Evolutionary conservation across 2,888 invertebrate species (phyloP), one percentile per base, ranked within the genome.

Genomic region (Trypoxylon attenuatum): DNA sequence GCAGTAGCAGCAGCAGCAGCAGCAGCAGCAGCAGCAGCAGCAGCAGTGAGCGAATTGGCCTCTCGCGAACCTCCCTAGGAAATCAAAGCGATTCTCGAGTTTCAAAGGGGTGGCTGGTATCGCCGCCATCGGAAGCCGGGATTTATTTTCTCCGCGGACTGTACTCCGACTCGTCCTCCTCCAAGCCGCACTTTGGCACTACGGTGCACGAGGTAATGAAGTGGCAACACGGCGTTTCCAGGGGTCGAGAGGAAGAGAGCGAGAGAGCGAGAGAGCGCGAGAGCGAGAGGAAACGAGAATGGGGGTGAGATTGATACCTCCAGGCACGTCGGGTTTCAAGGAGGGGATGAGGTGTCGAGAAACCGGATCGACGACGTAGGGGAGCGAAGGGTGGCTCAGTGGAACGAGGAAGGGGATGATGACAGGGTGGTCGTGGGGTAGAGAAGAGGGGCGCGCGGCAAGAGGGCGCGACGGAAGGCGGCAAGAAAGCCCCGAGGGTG

Each of bases 261-360:
- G n/a, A n/a, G n/a, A n/a, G n/a, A n/a, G n/a, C n/a, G n/a, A n/a
- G n/a, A n/a, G n/a, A n/a, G n/a, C n/a, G n/a, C n/a, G n/a, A n/a
- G n/a, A n/a, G n/a, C n/a, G n/a, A n/a, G n/a, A n/a, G n/a, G n/a
- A n/a, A n/a, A n/a, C n/a, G n/a, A n/a, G 72, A 71, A 75, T 66
- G 76, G 81, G 76, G 80, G 80, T 77, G 82, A 84, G 84, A 84
- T 84, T 84, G 84, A 84, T 84, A 84, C 80, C 80, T 73, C 65
- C 74, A 84, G 84, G 82, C 81, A 83, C 83, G 81, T 81, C 79
- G 82, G 71, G 67, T 64, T 69, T 71, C 73, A 69, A 53, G 57
- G 65, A 70, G 73, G 67, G 70, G 76, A 73, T 64, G 73, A 81
- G 82, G 84, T 82, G 84, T 82, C 80, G 84, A 77, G 81, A 77